Conservation (phyloP, 1,140 invertebrate species). For the Elymnias hypermnestra region DNA sequence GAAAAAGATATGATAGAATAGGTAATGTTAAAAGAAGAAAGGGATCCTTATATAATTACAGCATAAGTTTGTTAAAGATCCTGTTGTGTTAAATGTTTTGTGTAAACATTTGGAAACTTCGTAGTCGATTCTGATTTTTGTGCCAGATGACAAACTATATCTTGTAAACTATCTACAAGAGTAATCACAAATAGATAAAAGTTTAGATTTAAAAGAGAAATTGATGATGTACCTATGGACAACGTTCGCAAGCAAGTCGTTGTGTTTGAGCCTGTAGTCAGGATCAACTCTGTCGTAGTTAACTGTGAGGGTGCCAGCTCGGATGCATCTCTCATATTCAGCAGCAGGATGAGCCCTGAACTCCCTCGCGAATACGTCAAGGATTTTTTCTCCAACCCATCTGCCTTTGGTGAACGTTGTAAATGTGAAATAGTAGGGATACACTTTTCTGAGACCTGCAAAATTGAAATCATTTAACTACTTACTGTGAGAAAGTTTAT, state of each 20-base stretch:
- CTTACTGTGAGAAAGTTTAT: too few relatives aligned
- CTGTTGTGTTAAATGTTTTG: constrained; percentile 8
- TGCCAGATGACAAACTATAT: constrained; percentile 24
- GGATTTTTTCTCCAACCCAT: constrained; percentile 96
- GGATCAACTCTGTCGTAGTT: constrained; percentile 95
- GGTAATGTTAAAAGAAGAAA: constrained; percentile 7
- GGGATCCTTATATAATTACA: neutral
- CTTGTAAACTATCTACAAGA: constrained; percentile 33
- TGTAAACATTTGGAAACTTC: constrained; percentile 8
- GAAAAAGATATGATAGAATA: constrained; percentile 11
- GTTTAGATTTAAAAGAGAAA: constrained; percentile 1
- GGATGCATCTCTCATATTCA: constrained; percentile 93
- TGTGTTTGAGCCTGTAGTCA: constrained; percentile 95
- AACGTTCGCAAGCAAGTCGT: constrained; percentile 95
- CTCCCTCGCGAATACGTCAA: constrained; percentile 95
- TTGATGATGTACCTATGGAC: constrained; percentile 88
- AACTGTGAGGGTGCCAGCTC: constrained; percentile 93
- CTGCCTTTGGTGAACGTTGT: constrained; percentile 97
- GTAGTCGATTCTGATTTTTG: constrained; percentile 13
- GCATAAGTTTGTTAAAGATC: neutral
- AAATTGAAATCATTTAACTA: constrained; percentile 16
- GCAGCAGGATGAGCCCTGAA: constrained; percentile 95
- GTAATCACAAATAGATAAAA: constrained; percentile 20
- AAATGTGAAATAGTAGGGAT: constrained; percentile 98
- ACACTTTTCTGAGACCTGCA: constrained; percentile 96